These are phyloP conservation scores for Carettochelys insculpta DNA, from an alignment of 2,113 vertebrate species.

Conservation along the genomic window DNA sequence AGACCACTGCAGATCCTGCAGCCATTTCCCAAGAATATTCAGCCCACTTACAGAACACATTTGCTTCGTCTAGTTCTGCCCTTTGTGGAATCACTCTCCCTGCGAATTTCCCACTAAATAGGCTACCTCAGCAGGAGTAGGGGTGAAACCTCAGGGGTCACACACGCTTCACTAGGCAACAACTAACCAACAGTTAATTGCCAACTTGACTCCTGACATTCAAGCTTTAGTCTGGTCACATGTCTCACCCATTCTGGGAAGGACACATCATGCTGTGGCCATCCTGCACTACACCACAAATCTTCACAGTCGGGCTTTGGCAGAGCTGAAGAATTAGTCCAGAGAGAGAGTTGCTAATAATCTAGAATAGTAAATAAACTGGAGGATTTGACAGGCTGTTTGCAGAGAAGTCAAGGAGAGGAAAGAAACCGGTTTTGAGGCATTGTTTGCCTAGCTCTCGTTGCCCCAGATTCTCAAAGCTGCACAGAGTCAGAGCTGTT, in stretches of 20 bases:
- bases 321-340: background rate
- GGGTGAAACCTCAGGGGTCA: background rate
- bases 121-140: background rate
- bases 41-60: background rate
- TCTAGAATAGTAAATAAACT: background rate
- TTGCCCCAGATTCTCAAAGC: background rate
- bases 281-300: background rate
- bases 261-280: background rate
- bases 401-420: background rate
- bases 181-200: rapidly evolving
- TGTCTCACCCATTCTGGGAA: background rate
- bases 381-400: background rate
- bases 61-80: background rate
- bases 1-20: background rate
- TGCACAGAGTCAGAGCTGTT: background rate
- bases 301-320: background rate
- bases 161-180: background rate
- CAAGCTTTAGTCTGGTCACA: background rate
- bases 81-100: background rate
- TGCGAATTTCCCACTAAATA: background rate
- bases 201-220: background rate
- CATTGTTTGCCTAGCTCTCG: background rate
- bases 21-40: background rate
- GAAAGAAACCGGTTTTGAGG: background rate
- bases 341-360: background rate